phyloP scores from a whole-genome alignment of 2,888 invertebrate species.

The Oscheius myriophilus region DNA sequence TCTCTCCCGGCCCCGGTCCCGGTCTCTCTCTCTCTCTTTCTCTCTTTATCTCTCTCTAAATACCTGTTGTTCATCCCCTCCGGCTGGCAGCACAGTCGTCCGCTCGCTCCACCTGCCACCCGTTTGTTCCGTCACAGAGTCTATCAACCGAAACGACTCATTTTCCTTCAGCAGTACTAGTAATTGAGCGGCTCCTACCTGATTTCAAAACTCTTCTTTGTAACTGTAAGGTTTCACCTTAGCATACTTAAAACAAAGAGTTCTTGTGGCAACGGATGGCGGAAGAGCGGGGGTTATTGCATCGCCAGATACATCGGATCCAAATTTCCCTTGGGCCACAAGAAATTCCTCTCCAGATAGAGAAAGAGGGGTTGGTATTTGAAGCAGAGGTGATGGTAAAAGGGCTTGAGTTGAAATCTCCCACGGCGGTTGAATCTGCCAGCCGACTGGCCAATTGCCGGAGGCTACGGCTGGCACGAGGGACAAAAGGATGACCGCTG shows the following conservation, averaged over 20 bases:
- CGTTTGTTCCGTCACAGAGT: conserved; percentile 12
- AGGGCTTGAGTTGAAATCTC: conserved; percentile 15
- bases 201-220: neutral
- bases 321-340: conserved; percentile 26
- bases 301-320: conserved; percentile 13
- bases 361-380: conserved; percentile 3
- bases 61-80: conserved; percentile 21
- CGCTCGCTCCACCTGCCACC: conserved; percentile 21
- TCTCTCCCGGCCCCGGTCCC: no score
- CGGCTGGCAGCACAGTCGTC: conserved; percentile 16
- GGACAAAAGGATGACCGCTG: no score
- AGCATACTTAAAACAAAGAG: conserved; percentile 19
- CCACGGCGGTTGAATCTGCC: conserved; percentile 22
- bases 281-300: conserved; percentile 19
- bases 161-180: conserved; percentile 20
- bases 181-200: conserved; percentile 22
- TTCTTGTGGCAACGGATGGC: conserved; percentile 8
- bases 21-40: no score
- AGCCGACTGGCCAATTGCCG: neutral
- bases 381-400: conserved; percentile 15
- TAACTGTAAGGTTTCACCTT: neutral
- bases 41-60: no score
- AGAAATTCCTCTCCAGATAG: conserved; percentile 14
- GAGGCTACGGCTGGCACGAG: no score
- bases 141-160: conserved; percentile 6